A percentile compares a stretch with the other conserved stretches of the same genome.
These are phyloP conservation scores for Lepidothrix coronata DNA, from an alignment of 2,113 vertebrate species.

Conservation along the genomic window DNA sequence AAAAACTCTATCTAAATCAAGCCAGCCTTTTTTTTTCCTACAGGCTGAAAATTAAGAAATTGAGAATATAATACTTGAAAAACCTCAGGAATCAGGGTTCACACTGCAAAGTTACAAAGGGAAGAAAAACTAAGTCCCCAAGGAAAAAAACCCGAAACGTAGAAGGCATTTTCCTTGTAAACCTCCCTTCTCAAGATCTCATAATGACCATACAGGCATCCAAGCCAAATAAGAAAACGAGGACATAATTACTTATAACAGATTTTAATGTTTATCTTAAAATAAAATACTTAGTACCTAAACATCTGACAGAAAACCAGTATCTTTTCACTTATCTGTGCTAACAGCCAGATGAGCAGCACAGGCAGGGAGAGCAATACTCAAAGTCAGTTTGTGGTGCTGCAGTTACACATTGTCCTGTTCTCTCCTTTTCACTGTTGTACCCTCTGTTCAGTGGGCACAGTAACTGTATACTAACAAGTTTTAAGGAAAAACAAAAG, in stretches of 20 bases:
- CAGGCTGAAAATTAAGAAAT: not conserved
- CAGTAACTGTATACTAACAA: not conserved
- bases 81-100: not conserved
- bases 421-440: not conserved
- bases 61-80: not conserved
- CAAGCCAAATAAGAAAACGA: not conserved
- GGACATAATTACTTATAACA: not conserved
- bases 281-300: not conserved
- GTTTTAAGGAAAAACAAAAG: not conserved
- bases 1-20: not conserved
- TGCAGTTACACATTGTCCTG: accelerated
- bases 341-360: not conserved
- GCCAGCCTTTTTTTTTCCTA: not conserved
- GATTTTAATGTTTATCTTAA: not conserved
- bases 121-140: not conserved
- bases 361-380: not conserved
- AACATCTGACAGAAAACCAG: not conserved
- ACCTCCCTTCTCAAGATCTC: not conserved
- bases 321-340: not conserved
- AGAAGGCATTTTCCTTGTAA: not conserved
- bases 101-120: not conserved
- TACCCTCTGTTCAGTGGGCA: not conserved
- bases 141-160: not conserved
- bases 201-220: not conserved
- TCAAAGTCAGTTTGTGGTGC: not conserved